Evolutionary conservation across 2,113 vertebrate genomes (phyloP).

Genomic region (Notarius quadriscutis): DNA sequence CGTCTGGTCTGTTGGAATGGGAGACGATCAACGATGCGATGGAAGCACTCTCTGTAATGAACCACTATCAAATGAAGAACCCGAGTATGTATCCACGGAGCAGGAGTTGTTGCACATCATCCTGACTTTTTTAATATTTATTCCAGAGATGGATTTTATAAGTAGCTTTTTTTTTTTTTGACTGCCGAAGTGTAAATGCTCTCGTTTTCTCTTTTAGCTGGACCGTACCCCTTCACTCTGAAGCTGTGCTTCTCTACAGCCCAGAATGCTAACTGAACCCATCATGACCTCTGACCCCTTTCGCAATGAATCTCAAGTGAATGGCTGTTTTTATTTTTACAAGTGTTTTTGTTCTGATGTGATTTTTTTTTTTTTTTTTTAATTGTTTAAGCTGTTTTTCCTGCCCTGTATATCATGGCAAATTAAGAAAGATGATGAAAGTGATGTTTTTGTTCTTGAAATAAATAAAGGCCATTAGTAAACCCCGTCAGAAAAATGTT

Average conservation of each 20-base stretch:
- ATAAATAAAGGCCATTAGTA: constrained; percentile 31
- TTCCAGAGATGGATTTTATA: no score
- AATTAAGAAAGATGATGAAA: background rate
- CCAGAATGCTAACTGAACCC: constrained; percentile 84
- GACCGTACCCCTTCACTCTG: constrained; percentile 89
- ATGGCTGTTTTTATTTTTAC: constrained; percentile 36
- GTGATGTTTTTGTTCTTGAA: constrained; percentile 4
- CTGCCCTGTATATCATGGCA: background rate
- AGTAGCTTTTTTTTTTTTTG: background rate
- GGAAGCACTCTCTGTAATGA: constrained; percentile 85
- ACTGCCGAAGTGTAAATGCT: background rate
- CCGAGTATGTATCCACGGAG: constrained; percentile 76
- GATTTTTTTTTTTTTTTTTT: constrained; percentile 9
- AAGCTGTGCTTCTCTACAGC: constrained; percentile 93
- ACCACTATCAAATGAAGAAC: constrained; percentile 95
- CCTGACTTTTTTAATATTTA: no score
- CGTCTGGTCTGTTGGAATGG: constrained; percentile 90
- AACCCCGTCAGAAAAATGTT: background rate
- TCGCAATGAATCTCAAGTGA: background rate
- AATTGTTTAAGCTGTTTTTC: background rate
- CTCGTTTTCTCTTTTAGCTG: constrained; percentile 66
- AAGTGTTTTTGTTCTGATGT: background rate
- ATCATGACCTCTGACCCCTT: constrained; percentile 7
- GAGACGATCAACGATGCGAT: constrained; percentile 90
- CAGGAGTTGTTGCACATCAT: background rate